phyloP scores from a whole-genome alignment of 2,888 invertebrate genomes.

The Neelides folsomi region DNA sequence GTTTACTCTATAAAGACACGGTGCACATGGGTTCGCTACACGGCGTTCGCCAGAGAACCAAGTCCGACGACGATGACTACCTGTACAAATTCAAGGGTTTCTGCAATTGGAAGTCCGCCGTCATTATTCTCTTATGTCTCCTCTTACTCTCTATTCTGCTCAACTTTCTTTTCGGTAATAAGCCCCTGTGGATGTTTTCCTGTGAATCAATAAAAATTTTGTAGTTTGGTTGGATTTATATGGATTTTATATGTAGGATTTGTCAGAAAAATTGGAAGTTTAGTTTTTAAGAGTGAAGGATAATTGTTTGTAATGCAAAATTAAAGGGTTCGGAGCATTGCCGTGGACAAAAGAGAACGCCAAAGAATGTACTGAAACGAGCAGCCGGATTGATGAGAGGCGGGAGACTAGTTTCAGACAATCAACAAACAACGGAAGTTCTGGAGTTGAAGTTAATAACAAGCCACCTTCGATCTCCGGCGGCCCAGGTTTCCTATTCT shows the following conservation, averaged over 20 bases:
- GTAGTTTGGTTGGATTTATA: too few species aligned
- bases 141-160: conserved; percentile 21
- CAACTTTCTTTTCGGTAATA: conserved; percentile 28
- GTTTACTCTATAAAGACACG: conserved; percentile 30
- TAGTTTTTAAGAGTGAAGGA: too few species aligned
- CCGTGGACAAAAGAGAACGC: conserved; percentile 22
- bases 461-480: too few species aligned
- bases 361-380: conserved; percentile 9
- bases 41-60: conserved; percentile 24
- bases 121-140: conserved; percentile 21
- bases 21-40: conserved; percentile 19
- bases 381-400: conserved; percentile 5
- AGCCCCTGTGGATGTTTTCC: too few species aligned
- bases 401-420: too few species aligned
- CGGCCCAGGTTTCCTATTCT: too few species aligned
- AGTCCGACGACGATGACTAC: conserved; percentile 30
- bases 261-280: too few species aligned
- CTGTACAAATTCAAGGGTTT: conserved; percentile 32
- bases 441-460: too few species aligned
- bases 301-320: not conserved
- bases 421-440: too few species aligned
- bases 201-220: too few species aligned
- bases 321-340: conserved; percentile 25
- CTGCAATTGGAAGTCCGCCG: conserved; percentile 27
- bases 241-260: too few species aligned